Base-by-base conservation (phyloP, 1,140 invertebrate species). In the Meloidogyne exigua region DNA sequence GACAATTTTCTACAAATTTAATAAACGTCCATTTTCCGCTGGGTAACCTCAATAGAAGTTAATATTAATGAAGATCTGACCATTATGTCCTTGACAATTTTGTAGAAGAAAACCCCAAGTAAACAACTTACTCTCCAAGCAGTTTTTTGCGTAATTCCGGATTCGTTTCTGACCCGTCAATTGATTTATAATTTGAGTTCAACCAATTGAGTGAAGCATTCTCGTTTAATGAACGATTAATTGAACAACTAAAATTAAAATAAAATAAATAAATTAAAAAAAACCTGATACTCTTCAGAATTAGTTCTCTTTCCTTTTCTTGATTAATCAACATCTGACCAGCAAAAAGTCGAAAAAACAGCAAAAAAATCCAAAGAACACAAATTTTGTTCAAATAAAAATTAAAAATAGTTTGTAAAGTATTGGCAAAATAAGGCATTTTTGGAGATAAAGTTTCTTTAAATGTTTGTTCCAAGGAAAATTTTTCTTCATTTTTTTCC, bases 211-310 rank as follows among this genome's bases (percentile, higher is more conserved):
- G 49, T 57, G 49, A 57, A 57, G 49, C 7, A 57, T n/a, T n/a
- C 10, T 57, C 49, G 1, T 18, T n/a, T n/a, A 57, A n/a, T 21
- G 49, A 57, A 9, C 49, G 49, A 21, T 57, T 21, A n/a, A 57
- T 57, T 57, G 49, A 57, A 57, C 49, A 57, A 9, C 49, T 57
- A n/a, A 57, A n/a, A n/a, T n/a, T 57, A 57, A 57, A 57, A 57
- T n/a, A 57, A 57, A 49, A 18, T 49, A n/a, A n/a, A n/a, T 49
- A 18, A n/a, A n/a, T 57, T 57, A 21, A 57, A 39, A 39, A 39
- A 39, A n/a, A 57, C 49, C 21, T 57, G 49, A 57, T 57, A 57
- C 49, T 57, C n/a, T 9, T n/a, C n/a, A 57, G 21, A 57, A 57
- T 57, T n/a, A 57, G 21, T 57, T 57, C 18, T 2, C 49, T 12